phyloP scores from a whole-genome alignment of 2,888 invertebrate species.

The Metacarcinus magister region DNA sequence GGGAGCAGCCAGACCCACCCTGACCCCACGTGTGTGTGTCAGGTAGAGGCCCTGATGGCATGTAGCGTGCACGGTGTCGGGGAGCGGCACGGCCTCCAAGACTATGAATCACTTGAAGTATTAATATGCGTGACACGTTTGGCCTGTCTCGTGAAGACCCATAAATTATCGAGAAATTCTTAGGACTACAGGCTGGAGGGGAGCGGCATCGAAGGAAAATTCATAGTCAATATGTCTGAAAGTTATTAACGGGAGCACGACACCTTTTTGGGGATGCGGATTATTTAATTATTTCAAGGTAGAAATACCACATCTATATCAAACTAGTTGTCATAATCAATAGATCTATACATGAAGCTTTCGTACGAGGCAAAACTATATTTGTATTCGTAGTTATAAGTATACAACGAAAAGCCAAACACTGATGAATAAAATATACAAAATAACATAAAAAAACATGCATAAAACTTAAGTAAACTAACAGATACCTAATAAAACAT shows the following conservation, averaged over 20 bases:
- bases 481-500: not conserved
- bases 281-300: not conserved
- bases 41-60: not conserved
- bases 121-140: constrained; percentile 75
- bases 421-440: not conserved
- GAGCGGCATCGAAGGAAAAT: constrained; percentile 54
- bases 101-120: constrained; percentile 67
- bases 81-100: not conserved
- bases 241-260: constrained; percentile 22
- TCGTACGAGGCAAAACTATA: not conserved
- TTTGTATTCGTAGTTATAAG: not conserved
- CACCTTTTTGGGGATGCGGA: not conserved
- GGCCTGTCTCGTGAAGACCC: constrained; percentile 64
- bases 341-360: not conserved
- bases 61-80: constrained; percentile 36
- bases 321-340: not conserved
- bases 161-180: constrained; percentile 76
- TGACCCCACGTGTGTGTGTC: constrained; percentile 7
- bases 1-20: constrained; percentile 13
- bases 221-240: constrained; percentile 40
- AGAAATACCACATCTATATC: not conserved
- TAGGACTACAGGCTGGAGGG: constrained; percentile 62
- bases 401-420: not conserved
- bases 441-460: not conserved
- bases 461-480: not conserved